Base-by-base conservation (phyloP, 2,888 invertebrate genomes). In the Matsumyia berberina region DNA sequence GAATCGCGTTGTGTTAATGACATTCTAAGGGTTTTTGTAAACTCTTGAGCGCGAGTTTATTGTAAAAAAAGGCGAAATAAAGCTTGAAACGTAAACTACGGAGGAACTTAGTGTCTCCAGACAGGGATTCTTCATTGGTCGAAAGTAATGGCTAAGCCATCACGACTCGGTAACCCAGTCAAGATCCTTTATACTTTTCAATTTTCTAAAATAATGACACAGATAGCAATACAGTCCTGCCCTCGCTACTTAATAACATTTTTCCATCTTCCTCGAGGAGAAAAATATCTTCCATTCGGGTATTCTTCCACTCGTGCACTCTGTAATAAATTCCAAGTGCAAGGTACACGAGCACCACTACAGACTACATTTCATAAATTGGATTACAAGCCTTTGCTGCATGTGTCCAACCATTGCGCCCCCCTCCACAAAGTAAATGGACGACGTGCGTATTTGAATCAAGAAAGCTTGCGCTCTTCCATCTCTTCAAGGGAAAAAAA, bases 361-460 rank as follows among this genome's bases (percentile, higher is more conserved):
- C 9, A 78, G 33, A 55, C n/a, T n/a, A n/a, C 53, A 78, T 78
- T 72, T 19, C 60, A 72, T 46, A 78, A 82, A 83, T 83, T 78
- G 72, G 60, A 83, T 83, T 73, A 77, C 70, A 72, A 78, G 60
- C 51, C 15, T 39, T 70, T 58, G 29, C 5, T 49, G 31, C 7
- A 19, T 19, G 19, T 8, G 35, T 15, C 9, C 39, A 11, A 39
- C 51, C 19, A 3, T 2, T 7, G 15, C 12, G 15, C 5, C 12
- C 9, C 5, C 39, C 19, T 6, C 11, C 35, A 37, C 17, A 42
- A 24, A 58, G 12, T 6, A 44, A 67, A 44, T 44, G 55, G 44
- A 57, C 44, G 44, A 57, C 44, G 33, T 51, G 19, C 9, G 7
- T 39, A 51, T 49, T 49, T 17, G 49, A 72, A 69, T 69, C 42